Percentiles rank a stretch among this genome's conserved stretches.
Conservation (phyloP, 2,888 invertebrate species). For the Limnephilus rhombicus region DNA sequence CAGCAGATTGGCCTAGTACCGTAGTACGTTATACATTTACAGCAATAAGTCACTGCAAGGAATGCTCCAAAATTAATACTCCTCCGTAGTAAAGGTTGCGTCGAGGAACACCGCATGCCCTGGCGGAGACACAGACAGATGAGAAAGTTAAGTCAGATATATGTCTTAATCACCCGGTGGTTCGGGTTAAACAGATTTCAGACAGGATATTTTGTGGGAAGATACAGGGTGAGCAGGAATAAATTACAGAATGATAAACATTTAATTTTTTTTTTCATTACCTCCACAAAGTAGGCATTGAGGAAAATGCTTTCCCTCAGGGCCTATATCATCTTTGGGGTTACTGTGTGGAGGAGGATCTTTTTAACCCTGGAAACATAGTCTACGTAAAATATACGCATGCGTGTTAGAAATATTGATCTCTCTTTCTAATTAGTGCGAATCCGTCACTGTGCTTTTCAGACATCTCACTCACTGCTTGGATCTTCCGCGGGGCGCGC, state of each 20-base stretch:
- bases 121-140: background rate
- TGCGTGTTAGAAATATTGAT: no score
- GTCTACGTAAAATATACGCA: no score
- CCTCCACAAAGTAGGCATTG: no score
- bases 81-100: background rate
- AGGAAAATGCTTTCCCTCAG: no score
- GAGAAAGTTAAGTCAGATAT: conserved; percentile 18
- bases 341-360: no score
- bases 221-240: background rate
- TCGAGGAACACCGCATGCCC: background rate
- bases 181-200: conserved; percentile 14
- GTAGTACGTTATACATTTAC: background rate
- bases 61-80: background rate
- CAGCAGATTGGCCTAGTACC: background rate
- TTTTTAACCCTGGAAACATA: no score
- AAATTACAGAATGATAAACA: background rate
- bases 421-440: no score
- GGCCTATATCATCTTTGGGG: no score
- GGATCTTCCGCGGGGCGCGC: no score
- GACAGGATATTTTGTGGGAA: background rate
- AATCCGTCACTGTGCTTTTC: no score
- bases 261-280: no score
- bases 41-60: conserved; percentile 1
- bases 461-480: no score
- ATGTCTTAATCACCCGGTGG: conserved; percentile 1